Evolutionary conservation across 37 sponge, comb jelly and placozoan species (phyloP), one percentile per base, ranked within the genome.

Genomic region (Cladorhizidae sp.): DNA sequence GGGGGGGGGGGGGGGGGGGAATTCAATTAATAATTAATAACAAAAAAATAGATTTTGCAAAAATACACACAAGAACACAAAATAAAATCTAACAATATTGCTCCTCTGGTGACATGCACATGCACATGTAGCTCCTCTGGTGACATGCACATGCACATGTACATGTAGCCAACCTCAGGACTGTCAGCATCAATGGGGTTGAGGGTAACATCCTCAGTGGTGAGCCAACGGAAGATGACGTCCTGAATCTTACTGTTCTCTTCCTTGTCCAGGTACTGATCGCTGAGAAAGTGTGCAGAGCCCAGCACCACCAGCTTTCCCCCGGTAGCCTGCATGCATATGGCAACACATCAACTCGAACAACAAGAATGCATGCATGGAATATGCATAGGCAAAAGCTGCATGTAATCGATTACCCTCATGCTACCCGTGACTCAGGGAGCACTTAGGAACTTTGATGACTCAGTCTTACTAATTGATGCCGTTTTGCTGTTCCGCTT

Each of bases 101-200:
- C 28, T 59, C 61, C n/a, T 12, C 9, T 45, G 49, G 49, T 45
- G 49, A 45, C 49, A 45, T 45, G 9, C 49, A 12, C 49, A n/a
- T n/a, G n/a, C 9, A 25, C 12, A 17, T 59, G 28, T 59, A 59
- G 5, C 28, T 59, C 61, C n/a, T 12, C 9, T 45, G 49, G 49
- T 45, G 49, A 45, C 49, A 45, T 45, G 9, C 49, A 12, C 49
- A n/a, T n/a, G n/a, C 9, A 25, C 9, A 25, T 23, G 29, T 33
- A 8, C 11, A 38, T 38, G 29, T 2, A 5, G 29, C 12, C 21
- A 45, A 96, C 97, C 81, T 96, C 97, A 25, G 99, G 99, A 79
- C 96, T 93, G 18, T 98, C 96, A 64, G 95, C 96, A 85, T 98
- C 99, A 37, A 98, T 98, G 22, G 62, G 35, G 65, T 98, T 96